phyloP scores from a whole-genome alignment of 1,140 invertebrate genomes.

The Lepidurus couesii region DNA sequence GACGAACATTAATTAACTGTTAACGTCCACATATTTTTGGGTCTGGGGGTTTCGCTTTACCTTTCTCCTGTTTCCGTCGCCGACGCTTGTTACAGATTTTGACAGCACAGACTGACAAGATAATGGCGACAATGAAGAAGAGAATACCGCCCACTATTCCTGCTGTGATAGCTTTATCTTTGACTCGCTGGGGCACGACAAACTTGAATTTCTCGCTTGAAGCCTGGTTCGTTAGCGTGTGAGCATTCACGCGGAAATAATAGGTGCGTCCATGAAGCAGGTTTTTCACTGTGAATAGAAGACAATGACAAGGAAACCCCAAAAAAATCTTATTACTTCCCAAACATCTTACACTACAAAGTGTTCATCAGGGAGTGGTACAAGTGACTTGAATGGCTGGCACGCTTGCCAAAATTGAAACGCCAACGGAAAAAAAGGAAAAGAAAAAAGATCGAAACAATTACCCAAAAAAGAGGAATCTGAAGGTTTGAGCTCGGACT shows the following conservation, averaged over 20 bases:
- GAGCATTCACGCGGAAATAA: constrained; percentile 80
- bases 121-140: constrained; percentile 94
- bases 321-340: background rate
- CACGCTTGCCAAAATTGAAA: background rate
- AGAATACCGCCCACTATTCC: constrained; percentile 89
- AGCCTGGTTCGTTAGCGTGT: constrained; percentile 73
- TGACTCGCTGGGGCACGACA: constrained; percentile 76
- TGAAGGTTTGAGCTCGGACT: constrained; percentile 76
- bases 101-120: constrained; percentile 88
- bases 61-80: constrained; percentile 93
- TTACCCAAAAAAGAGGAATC: constrained; percentile 79
- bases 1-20: background rate
- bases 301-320: background rate
- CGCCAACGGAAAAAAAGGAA: background rate
- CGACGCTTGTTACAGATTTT: constrained; percentile 96
- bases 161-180: constrained; percentile 87
- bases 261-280: constrained; percentile 81
- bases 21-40: too few species aligned
- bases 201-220: constrained; percentile 78
- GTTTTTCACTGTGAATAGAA: constrained; percentile 69
- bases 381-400: background rate
- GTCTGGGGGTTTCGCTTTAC: constrained; percentile 50
- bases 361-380: background rate
- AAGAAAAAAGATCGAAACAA: constrained; percentile 29
- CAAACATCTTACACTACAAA: constrained; percentile 16